Conservation (phyloP, 2,797 vertebrate genomes). For the Delichon dasypus region DNA sequence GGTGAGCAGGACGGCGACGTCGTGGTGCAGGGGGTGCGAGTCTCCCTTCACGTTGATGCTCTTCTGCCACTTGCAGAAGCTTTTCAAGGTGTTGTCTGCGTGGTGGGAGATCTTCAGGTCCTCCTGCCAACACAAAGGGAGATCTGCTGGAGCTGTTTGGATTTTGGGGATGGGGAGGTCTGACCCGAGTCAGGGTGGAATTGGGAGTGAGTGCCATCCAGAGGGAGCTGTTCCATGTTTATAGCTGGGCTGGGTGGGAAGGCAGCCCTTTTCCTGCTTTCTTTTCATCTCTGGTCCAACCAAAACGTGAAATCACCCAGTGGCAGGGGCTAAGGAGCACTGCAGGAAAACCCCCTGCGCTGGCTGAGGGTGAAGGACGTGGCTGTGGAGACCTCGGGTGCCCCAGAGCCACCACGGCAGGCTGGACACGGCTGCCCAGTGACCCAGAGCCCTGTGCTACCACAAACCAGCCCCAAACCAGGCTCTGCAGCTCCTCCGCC, state of each 20-base stretch:
- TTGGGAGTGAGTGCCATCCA: background rate
- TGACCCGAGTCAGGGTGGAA: background rate
- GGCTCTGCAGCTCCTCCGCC: background rate
- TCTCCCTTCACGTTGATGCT: constrained; percentile 91
- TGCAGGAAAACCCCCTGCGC: background rate
- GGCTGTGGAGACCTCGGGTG: background rate
- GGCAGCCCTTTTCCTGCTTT: background rate
- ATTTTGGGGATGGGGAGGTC: background rate
- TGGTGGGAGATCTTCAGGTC: constrained; percentile 94
- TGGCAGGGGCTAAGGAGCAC: background rate
- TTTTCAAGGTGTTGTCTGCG: constrained; percentile 91
- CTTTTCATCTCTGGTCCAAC: background rate
- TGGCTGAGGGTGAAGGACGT: background rate
- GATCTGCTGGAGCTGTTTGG: background rate
- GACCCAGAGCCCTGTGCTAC: background rate
- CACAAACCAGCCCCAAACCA: rapidly evolving
- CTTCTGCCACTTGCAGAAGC: constrained; percentile 99
- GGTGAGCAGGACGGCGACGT: constrained; percentile 91
- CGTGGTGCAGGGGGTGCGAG: constrained; percentile 88
- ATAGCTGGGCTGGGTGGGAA: background rate
- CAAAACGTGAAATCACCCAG: background rate
- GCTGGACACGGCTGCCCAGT: background rate
- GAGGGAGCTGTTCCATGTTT: background rate
- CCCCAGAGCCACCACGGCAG: background rate
- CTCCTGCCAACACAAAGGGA: constrained; percentile 73